phyloP scores from a whole-genome alignment of 2,797 vertebrate genomes.

The Pseudocheirus occidentalis region DNA sequence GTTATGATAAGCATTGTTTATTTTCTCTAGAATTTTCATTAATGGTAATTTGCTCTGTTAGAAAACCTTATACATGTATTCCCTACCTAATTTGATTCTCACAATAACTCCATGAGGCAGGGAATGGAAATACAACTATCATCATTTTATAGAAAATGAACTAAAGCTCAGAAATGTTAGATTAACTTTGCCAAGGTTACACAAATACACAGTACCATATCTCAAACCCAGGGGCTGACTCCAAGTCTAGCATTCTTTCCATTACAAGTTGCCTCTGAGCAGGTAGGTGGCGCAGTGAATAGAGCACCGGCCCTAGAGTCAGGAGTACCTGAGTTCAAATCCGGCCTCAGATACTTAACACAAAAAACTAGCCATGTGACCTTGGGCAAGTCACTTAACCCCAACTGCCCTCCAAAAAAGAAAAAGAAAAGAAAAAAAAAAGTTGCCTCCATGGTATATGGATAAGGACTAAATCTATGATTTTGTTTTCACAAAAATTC shows the following conservation, averaged over 20 bases:
- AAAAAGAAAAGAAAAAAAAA: too few relatives aligned
- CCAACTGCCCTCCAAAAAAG: too few relatives aligned
- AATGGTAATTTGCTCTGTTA: not conserved
- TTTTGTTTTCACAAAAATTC: not conserved
- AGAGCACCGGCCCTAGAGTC: too few relatives aligned
- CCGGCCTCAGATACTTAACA: too few relatives aligned
- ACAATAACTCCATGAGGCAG: not conserved
- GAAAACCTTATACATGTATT: not conserved
- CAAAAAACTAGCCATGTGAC: too few relatives aligned
- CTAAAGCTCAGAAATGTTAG: not conserved
- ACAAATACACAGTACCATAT: not conserved
- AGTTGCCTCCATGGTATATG: not conserved
- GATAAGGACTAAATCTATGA: not conserved
- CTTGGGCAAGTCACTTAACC: too few relatives aligned
- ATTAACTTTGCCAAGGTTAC: not conserved
- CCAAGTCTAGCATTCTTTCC: not conserved
- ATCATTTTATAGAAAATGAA: not conserved
- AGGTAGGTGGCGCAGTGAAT: too few relatives aligned
- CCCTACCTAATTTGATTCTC: not conserved
- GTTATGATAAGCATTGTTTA: not conserved
- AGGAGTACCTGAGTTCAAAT: too few relatives aligned
- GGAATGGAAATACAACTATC: not conserved
- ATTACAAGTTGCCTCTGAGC: not conserved
- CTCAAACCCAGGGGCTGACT: not conserved
- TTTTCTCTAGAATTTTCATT: not conserved